phyloP scores from a whole-genome alignment of 2,797 vertebrate genomes.

The Petrocephalus schoutedeni region DNA sequence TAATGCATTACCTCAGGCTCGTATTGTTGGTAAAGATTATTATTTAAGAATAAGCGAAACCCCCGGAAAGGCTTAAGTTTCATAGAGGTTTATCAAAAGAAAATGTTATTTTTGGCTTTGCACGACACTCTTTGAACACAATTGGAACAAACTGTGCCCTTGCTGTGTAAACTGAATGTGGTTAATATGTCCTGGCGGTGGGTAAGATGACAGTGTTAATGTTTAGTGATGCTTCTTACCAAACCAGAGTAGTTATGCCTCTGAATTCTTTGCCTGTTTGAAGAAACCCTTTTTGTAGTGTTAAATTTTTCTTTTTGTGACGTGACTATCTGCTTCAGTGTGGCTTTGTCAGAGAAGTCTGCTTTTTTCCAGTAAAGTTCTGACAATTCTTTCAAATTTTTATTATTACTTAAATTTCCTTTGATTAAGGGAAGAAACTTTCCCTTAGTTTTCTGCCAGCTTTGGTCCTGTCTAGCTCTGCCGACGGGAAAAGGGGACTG shows the following conservation, averaged over 20 bases:
- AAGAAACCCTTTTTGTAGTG: background rate
- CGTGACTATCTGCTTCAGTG: background rate
- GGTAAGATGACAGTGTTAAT: slow-evolving; percentile 34
- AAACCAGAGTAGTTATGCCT: slow-evolving; percentile 31
- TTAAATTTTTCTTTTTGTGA: background rate
- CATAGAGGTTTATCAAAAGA: slow-evolving; percentile 69
- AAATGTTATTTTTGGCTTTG: slow-evolving; percentile 72
- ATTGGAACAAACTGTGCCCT: slow-evolving; percentile 57
- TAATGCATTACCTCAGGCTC: slow-evolving; percentile 69
- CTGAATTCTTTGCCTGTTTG: slow-evolving; percentile 27
- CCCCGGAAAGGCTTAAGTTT: slow-evolving; percentile 58
- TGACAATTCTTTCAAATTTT: background rate
- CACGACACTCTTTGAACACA: slow-evolving; percentile 58
- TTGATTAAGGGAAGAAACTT: background rate
- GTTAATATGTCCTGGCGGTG: slow-evolving; percentile 41
- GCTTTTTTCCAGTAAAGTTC: slow-evolving; percentile 21
- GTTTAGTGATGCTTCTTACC: slow-evolving; percentile 22
- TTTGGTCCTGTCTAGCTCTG: background rate
- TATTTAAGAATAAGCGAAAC: slow-evolving; percentile 70
- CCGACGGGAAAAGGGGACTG: background rate
- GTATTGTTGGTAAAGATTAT: slow-evolving; percentile 72
- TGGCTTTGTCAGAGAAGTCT: background rate
- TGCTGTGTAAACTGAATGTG: slow-evolving; percentile 32
- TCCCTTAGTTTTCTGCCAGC: background rate
- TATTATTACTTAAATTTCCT: background rate